A percentile compares a stretch with the other conserved stretches of the same genome.
phyloP scores from a whole-genome alignment of 2,113 vertebrate species.

The Vanacampus margaritifer region DNA sequence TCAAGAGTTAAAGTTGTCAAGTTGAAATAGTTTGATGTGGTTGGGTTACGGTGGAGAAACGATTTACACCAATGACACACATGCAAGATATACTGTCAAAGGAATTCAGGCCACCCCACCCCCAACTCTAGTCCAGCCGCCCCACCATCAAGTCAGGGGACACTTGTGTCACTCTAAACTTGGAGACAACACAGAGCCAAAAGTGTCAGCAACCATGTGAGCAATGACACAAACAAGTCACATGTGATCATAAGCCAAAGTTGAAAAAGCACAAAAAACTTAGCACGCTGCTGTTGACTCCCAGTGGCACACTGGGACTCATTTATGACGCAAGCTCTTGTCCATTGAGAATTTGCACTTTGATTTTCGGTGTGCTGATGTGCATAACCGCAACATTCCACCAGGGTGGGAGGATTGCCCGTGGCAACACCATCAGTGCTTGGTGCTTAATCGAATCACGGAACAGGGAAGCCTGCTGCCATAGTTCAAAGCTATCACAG shows the following conservation, averaged over 20 bases:
- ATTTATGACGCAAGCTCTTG: slow-evolving; percentile 35
- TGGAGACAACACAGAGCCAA: slow-evolving; percentile 46
- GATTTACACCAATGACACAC: slow-evolving; percentile 30
- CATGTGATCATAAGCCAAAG: not conserved
- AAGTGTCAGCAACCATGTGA: slow-evolving; percentile 28
- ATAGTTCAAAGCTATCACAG: slow-evolving; percentile 46
- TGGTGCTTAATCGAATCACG: slow-evolving; percentile 55
- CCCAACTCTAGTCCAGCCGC: slow-evolving; percentile 17
- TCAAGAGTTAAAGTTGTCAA: slow-evolving; percentile 25
- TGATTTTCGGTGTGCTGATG: slow-evolving; percentile 51
- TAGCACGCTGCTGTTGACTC: slow-evolving; percentile 15
- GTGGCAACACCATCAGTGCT: slow-evolving; percentile 39
- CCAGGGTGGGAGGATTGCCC: slow-evolving; percentile 12
- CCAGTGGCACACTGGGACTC: slow-evolving; percentile 27
- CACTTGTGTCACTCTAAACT: slow-evolving; percentile 55
- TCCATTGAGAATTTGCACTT: slow-evolving; percentile 43
- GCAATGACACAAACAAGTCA: not conserved
- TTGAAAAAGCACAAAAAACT: not conserved
- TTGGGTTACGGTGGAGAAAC: slow-evolving; percentile 22
- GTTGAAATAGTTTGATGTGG: slow-evolving; percentile 21
- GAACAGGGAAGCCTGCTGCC: slow-evolving; percentile 27
- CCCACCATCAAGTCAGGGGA: slow-evolving; percentile 52
- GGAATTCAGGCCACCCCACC: slow-evolving; percentile 50
- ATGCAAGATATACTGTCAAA: slow-evolving; percentile 27
- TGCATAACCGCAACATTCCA: slow-evolving; percentile 56